Evolutionary conservation across 2,113 vertebrate species (phyloP).

Genomic region (Notarius lentiginosus): DNA sequence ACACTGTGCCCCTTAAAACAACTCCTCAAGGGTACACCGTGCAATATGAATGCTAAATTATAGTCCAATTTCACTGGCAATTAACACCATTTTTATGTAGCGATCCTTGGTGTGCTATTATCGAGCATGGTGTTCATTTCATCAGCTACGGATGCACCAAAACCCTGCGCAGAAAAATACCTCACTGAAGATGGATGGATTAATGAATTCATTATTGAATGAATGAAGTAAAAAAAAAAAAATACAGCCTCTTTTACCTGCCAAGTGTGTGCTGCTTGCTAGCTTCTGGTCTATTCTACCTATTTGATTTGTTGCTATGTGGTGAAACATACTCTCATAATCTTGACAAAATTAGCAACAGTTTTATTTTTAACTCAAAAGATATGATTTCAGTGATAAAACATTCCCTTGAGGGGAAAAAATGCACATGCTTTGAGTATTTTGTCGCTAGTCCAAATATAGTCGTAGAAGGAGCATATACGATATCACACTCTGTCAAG

Average conservation of each 20-base stretch:
- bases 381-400: background rate
- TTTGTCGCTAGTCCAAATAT: background rate
- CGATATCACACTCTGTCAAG: background rate
- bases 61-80: conserved; percentile 31
- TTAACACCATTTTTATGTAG: conserved; percentile 15
- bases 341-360: background rate
- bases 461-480: too few relatives aligned
- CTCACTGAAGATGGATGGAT: background rate
- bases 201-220: background rate
- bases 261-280: background rate
- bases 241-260: background rate
- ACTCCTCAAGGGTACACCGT: background rate
- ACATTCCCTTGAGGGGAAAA: background rate
- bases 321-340: background rate
- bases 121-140: background rate
- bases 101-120: background rate
- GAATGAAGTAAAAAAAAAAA: background rate
- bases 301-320: background rate
- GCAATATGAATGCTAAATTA: conserved; percentile 31
- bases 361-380: background rate
- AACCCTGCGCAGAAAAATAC: background rate
- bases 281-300: background rate
- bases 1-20: background rate
- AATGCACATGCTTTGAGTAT: background rate
- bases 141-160: background rate